Conservation (phyloP, 1,140 invertebrate genomes). For the Lordiphosa clarofinis region DNA sequence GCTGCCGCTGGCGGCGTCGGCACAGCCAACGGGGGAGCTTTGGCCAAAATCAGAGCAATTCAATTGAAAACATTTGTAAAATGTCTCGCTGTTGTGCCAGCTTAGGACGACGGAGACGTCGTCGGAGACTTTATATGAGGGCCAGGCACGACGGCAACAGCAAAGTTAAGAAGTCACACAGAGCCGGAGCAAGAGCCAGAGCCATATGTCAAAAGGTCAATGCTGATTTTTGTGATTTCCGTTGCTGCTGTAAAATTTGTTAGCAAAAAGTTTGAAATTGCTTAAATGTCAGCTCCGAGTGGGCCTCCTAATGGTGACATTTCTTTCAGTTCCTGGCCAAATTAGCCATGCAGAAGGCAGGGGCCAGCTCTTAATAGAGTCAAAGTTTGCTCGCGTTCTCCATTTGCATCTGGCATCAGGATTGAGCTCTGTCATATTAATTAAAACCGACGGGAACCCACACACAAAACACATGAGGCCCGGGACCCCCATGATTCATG, state of each 20-base stretch:
- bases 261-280: slow-evolving; percentile 72
- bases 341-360: slow-evolving; percentile 30
- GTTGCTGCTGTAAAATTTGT: slow-evolving; percentile 67
- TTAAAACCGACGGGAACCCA: slow-evolving; percentile 54
- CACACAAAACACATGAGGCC: slow-evolving; percentile 11
- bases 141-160: slow-evolving; percentile 36
- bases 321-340: slow-evolving; percentile 51
- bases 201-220: slow-evolving; percentile 75
- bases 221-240: slow-evolving; percentile 72
- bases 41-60: slow-evolving; percentile 77
- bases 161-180: slow-evolving; percentile 67
- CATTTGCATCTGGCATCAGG: slow-evolving; percentile 52
- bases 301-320: slow-evolving; percentile 52
- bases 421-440: slow-evolving; percentile 57
- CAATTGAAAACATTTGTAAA: slow-evolving; percentile 78
- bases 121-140: slow-evolving; percentile 40
- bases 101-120: slow-evolving; percentile 8
- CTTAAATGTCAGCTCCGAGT: slow-evolving; percentile 65
- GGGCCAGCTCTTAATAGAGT: slow-evolving; percentile 54
- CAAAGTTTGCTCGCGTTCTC: slow-evolving; percentile 27
- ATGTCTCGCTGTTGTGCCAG: slow-evolving; percentile 62
- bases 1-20: slow-evolving; percentile 38
- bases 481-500: slow-evolving; percentile 66
- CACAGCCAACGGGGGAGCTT: slow-evolving; percentile 22
- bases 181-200: slow-evolving; percentile 28